Percentiles rank a stretch among this genome's conserved stretches.
These are phyloP conservation scores for Leuctra nigra DNA, from an alignment of 2,888 invertebrate species.

Conservation along the genomic window DNA sequence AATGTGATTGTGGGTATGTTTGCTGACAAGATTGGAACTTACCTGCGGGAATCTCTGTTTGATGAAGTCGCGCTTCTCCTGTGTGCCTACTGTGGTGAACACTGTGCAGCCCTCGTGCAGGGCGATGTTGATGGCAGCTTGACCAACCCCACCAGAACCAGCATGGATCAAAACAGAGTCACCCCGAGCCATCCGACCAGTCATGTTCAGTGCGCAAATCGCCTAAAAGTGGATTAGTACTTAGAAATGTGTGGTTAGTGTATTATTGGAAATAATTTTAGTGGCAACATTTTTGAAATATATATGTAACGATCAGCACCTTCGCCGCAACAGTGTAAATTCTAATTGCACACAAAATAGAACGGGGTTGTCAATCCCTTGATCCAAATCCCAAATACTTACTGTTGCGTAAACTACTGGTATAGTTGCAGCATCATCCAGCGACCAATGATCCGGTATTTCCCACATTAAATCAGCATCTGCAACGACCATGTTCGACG, in stretches of 20 bases:
- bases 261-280: too few relatives aligned
- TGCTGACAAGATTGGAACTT: too few relatives aligned
- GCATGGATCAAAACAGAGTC: conserved; percentile 90
- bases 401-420: conserved; percentile 57
- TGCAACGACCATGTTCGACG: conserved; percentile 47
- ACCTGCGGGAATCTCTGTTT: conserved; percentile 56
- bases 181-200: conserved; percentile 78
- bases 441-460: conserved; percentile 51
- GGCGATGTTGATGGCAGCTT: conserved; percentile 93
- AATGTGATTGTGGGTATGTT: too few relatives aligned
- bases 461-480: conserved; percentile 46
- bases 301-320: too few relatives aligned
- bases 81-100: conserved; percentile 85
- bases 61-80: conserved; percentile 82
- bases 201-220: conserved; percentile 82
- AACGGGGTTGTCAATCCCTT: too few relatives aligned
- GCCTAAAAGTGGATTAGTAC: conserved; percentile 41
- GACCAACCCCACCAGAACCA: conserved; percentile 94
- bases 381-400: too few relatives aligned
- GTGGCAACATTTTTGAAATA: too few relatives aligned
- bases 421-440: conserved; percentile 59
- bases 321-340: too few relatives aligned
- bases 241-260: too few relatives aligned
- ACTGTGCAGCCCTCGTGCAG: conserved; percentile 83
- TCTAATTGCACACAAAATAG: too few relatives aligned